These are phyloP conservation scores for Antennarius striatus DNA, from an alignment of 2,113 vertebrate species.

Conservation along the genomic window DNA sequence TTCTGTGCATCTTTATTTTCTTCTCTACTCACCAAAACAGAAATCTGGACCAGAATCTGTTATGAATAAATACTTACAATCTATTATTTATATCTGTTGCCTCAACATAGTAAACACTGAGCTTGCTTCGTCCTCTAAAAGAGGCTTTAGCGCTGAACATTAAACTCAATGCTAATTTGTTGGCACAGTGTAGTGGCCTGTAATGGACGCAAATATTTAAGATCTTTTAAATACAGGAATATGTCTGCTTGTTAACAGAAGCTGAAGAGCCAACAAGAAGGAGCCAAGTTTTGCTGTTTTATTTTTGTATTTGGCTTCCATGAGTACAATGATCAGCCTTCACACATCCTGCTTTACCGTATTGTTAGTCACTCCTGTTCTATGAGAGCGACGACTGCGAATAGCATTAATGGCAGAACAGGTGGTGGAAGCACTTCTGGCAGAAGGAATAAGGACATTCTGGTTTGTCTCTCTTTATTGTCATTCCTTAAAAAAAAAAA, in stretches of 20 bases:
- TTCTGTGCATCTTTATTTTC: neutral
- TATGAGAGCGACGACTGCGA: constrained; percentile 16
- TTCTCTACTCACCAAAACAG: neutral
- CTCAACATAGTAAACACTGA: too few relatives aligned
- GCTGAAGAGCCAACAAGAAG: neutral
- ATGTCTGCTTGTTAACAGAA: neutral
- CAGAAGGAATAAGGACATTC: constrained; percentile 26
- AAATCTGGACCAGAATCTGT: neutral
- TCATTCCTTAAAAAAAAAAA: neutral
- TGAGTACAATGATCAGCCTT: neutral
- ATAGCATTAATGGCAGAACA: constrained; percentile 26
- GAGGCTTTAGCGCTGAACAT: neutral
- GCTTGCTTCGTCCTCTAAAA: neutral
- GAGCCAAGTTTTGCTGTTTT: neutral
- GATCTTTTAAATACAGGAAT: neutral
- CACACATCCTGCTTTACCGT: constrained; percentile 1
- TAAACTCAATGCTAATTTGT: neutral
- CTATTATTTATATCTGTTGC: too few relatives aligned
- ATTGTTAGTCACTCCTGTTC: constrained; percentile 6
- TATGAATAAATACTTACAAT: too few relatives aligned
- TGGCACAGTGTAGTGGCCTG: constrained; percentile 5
- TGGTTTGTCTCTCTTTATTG: constrained; percentile 10
- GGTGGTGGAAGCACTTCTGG: constrained; percentile 32
- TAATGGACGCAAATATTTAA: neutral
- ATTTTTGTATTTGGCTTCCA: constrained; percentile 3